These are phyloP conservation scores for Tolmerus cingulatus DNA, from an alignment of 2,888 invertebrate species.

Conservation along the genomic window DNA sequence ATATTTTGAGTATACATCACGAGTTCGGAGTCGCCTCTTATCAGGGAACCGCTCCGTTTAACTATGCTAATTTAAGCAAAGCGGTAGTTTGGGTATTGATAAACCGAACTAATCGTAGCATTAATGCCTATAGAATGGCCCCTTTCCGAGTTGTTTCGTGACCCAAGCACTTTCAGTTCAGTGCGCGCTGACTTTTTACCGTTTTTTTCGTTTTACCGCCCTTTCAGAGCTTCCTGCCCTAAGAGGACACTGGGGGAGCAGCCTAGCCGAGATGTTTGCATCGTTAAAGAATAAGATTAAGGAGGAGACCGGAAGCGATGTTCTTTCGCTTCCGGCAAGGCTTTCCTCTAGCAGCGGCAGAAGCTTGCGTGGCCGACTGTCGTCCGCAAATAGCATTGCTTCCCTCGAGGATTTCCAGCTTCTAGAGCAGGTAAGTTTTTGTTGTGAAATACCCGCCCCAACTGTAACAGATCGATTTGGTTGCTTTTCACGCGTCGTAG, in stretches of 20 bases:
- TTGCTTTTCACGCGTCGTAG: background rate
- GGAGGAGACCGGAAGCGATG: constrained; percentile 86
- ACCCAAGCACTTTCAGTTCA: background rate
- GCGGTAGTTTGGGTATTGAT: background rate
- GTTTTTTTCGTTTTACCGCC: background rate
- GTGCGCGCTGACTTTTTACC: background rate
- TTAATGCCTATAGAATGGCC: background rate
- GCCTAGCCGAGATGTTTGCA: constrained; percentile 74
- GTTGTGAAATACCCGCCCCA: background rate
- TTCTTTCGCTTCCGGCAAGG: constrained; percentile 60
- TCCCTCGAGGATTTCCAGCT: constrained; percentile 57
- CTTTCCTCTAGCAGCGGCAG: background rate
- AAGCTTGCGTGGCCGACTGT: constrained; percentile 52
- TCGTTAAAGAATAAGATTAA: constrained; percentile 89
- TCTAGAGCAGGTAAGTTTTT: constrained; percentile 51
- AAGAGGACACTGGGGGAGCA: background rate
- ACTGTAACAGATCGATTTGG: background rate
- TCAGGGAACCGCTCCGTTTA: background rate
- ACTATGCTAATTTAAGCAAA: constrained; percentile 6
- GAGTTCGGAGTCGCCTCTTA: background rate
- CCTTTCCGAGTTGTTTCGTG: background rate
- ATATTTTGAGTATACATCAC: background rate
- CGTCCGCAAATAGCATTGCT: constrained; percentile 57
- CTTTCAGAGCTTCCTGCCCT: background rate
- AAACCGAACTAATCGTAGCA: background rate